Percentiles rank a stretch among this genome's conserved stretches.
Evolutionary conservation across 1,140 invertebrate genomes (phyloP).

Genomic region (Ceratina australensis): DNA sequence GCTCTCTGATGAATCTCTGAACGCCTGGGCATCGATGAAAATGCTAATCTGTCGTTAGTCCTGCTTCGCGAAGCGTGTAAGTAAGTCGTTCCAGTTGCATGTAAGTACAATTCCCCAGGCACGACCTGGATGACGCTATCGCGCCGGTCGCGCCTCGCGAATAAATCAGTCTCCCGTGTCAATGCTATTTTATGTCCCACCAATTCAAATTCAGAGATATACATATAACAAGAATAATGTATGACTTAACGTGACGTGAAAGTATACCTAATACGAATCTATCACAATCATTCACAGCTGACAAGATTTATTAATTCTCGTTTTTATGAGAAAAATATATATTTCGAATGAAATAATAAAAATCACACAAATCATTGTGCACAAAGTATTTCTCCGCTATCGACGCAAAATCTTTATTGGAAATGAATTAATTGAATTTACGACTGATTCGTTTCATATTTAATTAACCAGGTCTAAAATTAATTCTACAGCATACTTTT

Average conservation of each 20-base stretch:
- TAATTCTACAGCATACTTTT: too few species aligned
- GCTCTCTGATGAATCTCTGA: constrained; percentile 27
- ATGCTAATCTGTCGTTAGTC: constrained; percentile 50
- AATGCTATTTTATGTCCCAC: background rate
- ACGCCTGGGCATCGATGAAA: constrained; percentile 35
- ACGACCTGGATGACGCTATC: constrained; percentile 38
- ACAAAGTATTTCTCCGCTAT: background rate
- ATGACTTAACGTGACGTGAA: background rate
- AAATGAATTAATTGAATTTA: background rate
- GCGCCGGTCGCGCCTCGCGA: background rate
- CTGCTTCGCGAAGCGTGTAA: constrained; percentile 44
- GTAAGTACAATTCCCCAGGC: background rate
- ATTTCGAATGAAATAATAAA: too few species aligned
- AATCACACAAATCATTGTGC: background rate
- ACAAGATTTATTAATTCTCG: too few species aligned
- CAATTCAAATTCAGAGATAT: too few species aligned
- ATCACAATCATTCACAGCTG: too few species aligned
- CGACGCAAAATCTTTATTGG: background rate
- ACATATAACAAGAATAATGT: too few species aligned
- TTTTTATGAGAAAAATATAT: too few species aligned
- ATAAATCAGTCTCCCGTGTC: constrained; percentile 17
- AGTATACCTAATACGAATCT: background rate
- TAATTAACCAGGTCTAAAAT: too few species aligned
- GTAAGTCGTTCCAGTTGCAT: constrained; percentile 31
- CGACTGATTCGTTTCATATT: background rate